Evolutionary conservation across 1,140 invertebrate species (phyloP).

Genomic region (Bombus picipes): DNA sequence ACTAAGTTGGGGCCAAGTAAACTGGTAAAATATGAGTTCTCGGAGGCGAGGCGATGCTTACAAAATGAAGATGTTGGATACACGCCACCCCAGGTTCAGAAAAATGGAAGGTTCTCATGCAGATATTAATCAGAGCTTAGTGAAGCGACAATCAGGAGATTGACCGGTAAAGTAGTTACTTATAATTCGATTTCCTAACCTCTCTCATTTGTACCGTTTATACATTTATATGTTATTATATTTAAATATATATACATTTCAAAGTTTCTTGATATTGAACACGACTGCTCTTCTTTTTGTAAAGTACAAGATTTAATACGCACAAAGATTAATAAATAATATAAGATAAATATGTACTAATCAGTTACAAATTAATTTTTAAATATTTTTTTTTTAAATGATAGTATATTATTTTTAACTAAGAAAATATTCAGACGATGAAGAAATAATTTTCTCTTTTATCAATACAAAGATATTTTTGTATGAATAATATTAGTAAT

Average conservation of each 20-base stretch:
- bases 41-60: too few species aligned
- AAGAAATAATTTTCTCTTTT: too few species aligned
- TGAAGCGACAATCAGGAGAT: conserved; percentile 46
- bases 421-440: too few species aligned
- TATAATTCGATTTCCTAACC: conserved; percentile 23
- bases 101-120: conserved; percentile 28
- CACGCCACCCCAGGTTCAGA: conserved; percentile 20
- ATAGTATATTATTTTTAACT: neutral
- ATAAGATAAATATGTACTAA: neutral
- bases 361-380: neutral
- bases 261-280: too few species aligned
- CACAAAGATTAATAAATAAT: too few species aligned
- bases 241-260: neutral
- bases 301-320: too few species aligned
- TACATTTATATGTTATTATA: neutral
- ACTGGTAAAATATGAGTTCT: conserved; percentile 2
- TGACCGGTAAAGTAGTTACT: conserved; percentile 38
- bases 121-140: conserved; percentile 42
- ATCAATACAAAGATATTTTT: too few species aligned
- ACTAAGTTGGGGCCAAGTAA: neutral
- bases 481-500: neutral
- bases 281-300: too few species aligned
- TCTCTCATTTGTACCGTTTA: too few species aligned
- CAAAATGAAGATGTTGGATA: conserved; percentile 35
- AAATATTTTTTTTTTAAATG: neutral